Evolutionary conservation across 2,797 vertebrate species (phyloP).

Genomic region (Cynopterus sphinx): DNA sequence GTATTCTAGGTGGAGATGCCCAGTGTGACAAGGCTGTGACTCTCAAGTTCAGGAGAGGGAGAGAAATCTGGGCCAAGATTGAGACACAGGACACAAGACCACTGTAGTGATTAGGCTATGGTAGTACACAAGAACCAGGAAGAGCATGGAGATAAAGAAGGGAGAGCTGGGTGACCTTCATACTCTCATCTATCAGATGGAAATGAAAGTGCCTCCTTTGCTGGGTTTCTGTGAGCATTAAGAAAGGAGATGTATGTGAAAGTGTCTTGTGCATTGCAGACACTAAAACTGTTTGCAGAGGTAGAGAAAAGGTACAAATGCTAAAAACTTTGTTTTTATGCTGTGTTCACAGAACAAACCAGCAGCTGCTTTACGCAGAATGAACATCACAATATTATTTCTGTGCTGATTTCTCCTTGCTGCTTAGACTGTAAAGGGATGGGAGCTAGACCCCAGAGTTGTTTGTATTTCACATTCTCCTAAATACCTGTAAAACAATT

Average conservation of each 20-base stretch:
- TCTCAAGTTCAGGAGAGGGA: not conserved
- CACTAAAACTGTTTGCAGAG: not conserved
- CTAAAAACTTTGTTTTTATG: not conserved
- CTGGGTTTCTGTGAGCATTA: too few relatives aligned
- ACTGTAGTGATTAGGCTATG: not conserved
- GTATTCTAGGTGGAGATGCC: not conserved
- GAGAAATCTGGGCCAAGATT: not conserved
- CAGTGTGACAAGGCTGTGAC: not conserved
- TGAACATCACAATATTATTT: not conserved
- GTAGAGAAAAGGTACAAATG: not conserved
- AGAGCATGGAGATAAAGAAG: not conserved
- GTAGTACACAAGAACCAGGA: not conserved
- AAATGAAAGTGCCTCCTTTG: not conserved
- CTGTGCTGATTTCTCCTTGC: not conserved
- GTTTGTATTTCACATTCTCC: not conserved
- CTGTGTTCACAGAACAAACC: not conserved
- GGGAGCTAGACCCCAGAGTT: not conserved
- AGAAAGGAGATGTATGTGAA: not conserved
- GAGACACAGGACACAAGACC: not conserved
- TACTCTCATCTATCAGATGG: rapidly evolving
- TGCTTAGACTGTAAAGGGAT: not conserved
- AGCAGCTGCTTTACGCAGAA: not conserved
- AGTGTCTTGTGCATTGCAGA: not conserved
- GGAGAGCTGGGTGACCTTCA: not conserved
- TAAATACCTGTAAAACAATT: not conserved